Evolutionary conservation across 2,797 vertebrate genomes (phyloP).

Genomic region (Crenuchus spilurus): DNA sequence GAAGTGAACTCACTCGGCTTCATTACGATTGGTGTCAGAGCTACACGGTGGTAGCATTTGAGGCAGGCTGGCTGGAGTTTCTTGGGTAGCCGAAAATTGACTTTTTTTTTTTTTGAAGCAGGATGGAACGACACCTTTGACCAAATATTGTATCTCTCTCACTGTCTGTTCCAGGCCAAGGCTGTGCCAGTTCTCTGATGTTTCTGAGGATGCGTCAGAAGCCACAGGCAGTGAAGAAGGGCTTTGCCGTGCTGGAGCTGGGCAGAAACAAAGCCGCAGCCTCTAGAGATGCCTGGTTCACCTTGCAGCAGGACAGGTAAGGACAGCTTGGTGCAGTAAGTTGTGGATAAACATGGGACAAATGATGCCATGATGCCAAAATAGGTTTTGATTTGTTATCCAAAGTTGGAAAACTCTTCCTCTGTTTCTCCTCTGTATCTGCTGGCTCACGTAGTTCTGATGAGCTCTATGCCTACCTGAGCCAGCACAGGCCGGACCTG

Average conservation of each 20-base stretch:
- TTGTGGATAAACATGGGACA: too few species aligned
- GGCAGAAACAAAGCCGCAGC: conserved; percentile 55
- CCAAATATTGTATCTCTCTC: too few species aligned
- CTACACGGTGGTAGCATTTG: too few species aligned
- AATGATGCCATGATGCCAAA: too few species aligned
- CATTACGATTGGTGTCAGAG: too few species aligned
- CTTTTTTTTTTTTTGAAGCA: too few species aligned
- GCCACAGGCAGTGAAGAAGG: conserved; percentile 60
- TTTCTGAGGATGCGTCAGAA: conserved; percentile 79
- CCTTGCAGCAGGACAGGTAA: conserved; percentile 78
- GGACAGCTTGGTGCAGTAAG: not conserved
- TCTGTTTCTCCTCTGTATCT: not conserved
- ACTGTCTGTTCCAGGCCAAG: conserved; percentile 55
- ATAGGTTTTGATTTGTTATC: too few species aligned
- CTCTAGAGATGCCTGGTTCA: conserved; percentile 76
- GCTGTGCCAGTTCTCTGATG: conserved; percentile 68
- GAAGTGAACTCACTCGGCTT: too few species aligned
- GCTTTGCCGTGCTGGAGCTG: conserved; percentile 54
- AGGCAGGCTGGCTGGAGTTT: too few species aligned
- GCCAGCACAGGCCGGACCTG: conserved; percentile 74
- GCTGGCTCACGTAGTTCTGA: conserved; percentile 66
- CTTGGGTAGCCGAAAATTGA: too few species aligned
- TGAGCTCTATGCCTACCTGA: conserved; percentile 76
- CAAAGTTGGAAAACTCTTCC: not conserved
- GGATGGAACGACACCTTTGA: too few species aligned